Evolutionary conservation across 2,888 invertebrate genomes (phyloP), one percentile per base, ranked within the genome.

Genomic region (Melieria picta): DNA sequence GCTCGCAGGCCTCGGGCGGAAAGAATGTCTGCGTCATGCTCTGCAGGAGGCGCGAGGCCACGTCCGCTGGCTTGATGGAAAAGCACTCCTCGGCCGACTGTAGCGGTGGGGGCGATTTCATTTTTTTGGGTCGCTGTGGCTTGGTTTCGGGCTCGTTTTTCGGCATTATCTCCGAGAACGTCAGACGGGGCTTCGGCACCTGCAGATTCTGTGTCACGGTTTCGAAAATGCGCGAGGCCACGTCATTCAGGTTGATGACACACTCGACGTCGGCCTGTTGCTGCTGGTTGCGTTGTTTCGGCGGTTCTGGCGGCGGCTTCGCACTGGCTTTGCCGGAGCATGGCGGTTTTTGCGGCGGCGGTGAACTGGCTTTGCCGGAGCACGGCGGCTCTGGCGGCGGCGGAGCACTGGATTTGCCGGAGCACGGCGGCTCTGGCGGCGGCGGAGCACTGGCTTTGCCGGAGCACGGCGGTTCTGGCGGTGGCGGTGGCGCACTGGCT

Each of bases 331-430:
- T 30, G 30, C 30, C 30, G 30, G 30, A 30, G 30, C 30, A 3
- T 60, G 11, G 46, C 60, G n/a, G 67, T 7, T 10, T 67, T 67
- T 7, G 50, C 60, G 3, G n/a, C 60, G 50, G 48, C 7, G 42
- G 57, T 30, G 30, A 1, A 30, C 30, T 30, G 30, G 30, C 1
- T 5, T n/a, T n/a, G 7, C 6, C 9, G 3, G 57, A 7, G 11
- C n/a, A 9, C 10, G 64, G 64, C 1, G 64, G 64, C 10, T 43
- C 45, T 50, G 55, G 11, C 7, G 55, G 52, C 5, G 55, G 64
- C 42, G 55, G 52, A 3, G 52, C 43, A 55, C 52, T 3, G 4
- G 30, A 2, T 30, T 30, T 30, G 3, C 30, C 30, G 3, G 30
- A 30, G 30, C 30, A 30, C 30, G 30, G 30, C 30, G 30, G 30